Evolutionary conservation across 1,140 invertebrate species (phyloP).

Genomic region (Tetranychus cinnabarinus): DNA sequence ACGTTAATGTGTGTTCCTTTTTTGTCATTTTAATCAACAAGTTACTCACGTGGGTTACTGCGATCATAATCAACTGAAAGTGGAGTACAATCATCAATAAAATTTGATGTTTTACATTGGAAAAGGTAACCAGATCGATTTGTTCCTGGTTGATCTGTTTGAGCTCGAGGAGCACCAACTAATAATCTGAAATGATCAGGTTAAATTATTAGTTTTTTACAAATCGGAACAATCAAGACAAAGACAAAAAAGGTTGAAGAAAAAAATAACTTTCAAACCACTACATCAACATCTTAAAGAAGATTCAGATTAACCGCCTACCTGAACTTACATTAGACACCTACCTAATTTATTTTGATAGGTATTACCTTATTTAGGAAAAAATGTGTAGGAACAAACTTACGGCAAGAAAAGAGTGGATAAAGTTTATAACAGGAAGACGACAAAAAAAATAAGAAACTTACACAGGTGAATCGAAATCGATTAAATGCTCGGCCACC

Average conservation of each 20-base stretch:
- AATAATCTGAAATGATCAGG: conserved; percentile 42
- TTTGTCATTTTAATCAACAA: not conserved
- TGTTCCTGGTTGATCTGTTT: conserved; percentile 38
- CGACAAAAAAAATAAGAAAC: not conserved
- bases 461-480: not conserved
- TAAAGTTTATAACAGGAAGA: not conserved
- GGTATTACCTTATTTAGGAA: no score
- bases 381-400: no score
- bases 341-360: no score
- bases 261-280: not conserved
- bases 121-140: conserved; percentile 63
- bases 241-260: not conserved
- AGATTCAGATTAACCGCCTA: no score
- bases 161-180: conserved; percentile 68
- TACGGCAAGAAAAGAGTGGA: not conserved
- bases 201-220: not conserved
- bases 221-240: not conserved
- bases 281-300: no score
- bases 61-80: conserved; percentile 54
- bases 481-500: conserved; percentile 43
- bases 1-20: not conserved
- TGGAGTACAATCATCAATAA: conserved; percentile 44
- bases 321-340: no score
- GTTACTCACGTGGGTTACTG: conserved; percentile 29
- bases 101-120: conserved; percentile 48